Conservation (phyloP, 2,888 invertebrate species). For the Clunio marinus region DNA sequence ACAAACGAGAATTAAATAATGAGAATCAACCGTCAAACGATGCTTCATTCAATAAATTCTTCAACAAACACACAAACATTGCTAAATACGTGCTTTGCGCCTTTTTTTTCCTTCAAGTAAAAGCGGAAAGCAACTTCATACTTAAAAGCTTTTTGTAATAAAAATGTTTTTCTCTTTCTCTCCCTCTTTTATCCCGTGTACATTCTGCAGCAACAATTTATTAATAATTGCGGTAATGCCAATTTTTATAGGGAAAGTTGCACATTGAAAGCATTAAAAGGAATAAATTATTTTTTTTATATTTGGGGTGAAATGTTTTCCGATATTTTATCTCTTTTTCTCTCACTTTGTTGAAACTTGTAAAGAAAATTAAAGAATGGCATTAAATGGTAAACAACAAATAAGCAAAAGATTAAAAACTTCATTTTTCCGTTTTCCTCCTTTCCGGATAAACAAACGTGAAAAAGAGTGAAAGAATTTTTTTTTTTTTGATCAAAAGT, state of each 20-base stretch:
- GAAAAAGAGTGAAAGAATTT: neutral
- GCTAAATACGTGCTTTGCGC: no score
- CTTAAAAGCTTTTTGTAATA: constrained; percentile 20
- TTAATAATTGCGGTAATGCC: constrained; percentile 15
- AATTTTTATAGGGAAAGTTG: constrained; percentile 13
- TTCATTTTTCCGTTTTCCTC: constrained; percentile 28
- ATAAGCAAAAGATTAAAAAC: constrained; percentile 39
- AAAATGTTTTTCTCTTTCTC: neutral
- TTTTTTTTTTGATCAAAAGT: constrained; percentile 26
- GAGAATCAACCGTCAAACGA: no score
- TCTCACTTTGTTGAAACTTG: neutral
- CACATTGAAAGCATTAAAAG: neutral
- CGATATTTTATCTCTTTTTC: neutral
- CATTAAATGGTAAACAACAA: no score
- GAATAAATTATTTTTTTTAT: neutral
- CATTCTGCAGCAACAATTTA: neutral
- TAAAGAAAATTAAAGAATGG: neutral
- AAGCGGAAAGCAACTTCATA: no score
- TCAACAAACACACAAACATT: no score
- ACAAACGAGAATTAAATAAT: no score
- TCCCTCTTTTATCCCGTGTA: neutral
- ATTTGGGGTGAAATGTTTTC: no score
- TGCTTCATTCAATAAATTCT: no score
- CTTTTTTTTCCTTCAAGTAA: no score
- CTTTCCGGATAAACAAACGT: constrained; percentile 50